phyloP scores from a whole-genome alignment of 35 echinoderm and acorn worm genomes.

The Heliocidaris tuberculata region DNA sequence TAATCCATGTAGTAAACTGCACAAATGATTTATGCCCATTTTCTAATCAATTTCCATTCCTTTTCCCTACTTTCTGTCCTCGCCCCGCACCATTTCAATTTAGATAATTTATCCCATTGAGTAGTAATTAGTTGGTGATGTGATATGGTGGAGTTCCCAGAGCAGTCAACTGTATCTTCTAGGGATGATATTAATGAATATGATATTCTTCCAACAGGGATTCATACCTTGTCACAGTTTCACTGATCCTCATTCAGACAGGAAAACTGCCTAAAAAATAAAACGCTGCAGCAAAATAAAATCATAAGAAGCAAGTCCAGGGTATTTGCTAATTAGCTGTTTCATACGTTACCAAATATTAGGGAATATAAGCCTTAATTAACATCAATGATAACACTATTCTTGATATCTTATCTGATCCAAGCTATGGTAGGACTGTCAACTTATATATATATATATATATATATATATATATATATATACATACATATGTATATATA shows the following conservation, averaged over 20 bases:
- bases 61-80: neutral
- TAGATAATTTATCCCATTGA: constrained; percentile 3
- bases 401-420: no score
- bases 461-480: no score
- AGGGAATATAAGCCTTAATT: no score
- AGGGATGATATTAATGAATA: neutral
- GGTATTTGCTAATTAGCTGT: no score
- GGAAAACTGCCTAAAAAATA: neutral
- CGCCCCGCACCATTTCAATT: neutral
- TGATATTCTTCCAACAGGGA: neutral
- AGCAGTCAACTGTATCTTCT: neutral
- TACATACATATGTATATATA: no score
- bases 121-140: neutral
- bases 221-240: neutral
- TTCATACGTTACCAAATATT: no score
- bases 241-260: neutral
- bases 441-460: no score
- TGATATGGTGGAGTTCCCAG: constrained; percentile 1
- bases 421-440: no score
- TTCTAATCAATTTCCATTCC: neutral
- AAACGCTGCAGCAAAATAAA: no score
- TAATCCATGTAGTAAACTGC: neutral
- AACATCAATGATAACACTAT: no score
- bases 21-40: neutral
- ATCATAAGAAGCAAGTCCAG: no score